Evolutionary conservation across 2,888 invertebrate species (phyloP).

Genomic region (Epistrophe eligans): DNA sequence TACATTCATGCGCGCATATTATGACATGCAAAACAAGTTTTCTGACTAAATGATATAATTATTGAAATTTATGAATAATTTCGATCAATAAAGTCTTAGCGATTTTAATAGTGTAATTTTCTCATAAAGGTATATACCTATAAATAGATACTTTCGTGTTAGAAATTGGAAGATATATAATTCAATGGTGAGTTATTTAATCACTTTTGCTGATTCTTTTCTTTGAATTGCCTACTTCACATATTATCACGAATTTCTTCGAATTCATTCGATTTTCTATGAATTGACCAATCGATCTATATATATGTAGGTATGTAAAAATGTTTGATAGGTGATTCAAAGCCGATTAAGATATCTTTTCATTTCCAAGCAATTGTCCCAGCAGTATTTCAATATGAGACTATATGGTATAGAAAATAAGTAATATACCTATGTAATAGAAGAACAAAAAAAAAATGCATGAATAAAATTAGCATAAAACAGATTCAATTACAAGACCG

Average conservation of each 20-base stretch:
- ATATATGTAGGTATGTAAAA: too few relatives aligned
- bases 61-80: slow-evolving; percentile 1
- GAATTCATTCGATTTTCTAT: slow-evolving; percentile 41
- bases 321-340: slow-evolving; percentile 4
- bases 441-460: slow-evolving; percentile 1
- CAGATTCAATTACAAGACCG: slow-evolving; percentile 60
- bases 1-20: background rate
- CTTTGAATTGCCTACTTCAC: slow-evolving; percentile 1
- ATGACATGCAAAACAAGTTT: slow-evolving; percentile 45
- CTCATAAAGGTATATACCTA: too few relatives aligned
- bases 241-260: slow-evolving; percentile 1
- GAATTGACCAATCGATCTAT: slow-evolving; percentile 24
- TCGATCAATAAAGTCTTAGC: background rate
- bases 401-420: too few relatives aligned
- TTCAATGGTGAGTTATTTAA: background rate
- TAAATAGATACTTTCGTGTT: background rate
- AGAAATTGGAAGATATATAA: background rate
- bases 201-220: slow-evolving; percentile 36
- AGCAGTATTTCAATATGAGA: slow-evolving; percentile 12
- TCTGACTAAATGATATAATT: slow-evolving; percentile 18
- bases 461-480: slow-evolving; percentile 62
- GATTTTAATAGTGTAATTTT: background rate
- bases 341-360: slow-evolving; percentile 66
- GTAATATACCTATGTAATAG: too few relatives aligned
- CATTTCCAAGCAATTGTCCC: slow-evolving; percentile 56